Evolutionary conservation across 2,113 vertebrate species (phyloP).

Genomic region (Entomyzon cyanotis): DNA sequence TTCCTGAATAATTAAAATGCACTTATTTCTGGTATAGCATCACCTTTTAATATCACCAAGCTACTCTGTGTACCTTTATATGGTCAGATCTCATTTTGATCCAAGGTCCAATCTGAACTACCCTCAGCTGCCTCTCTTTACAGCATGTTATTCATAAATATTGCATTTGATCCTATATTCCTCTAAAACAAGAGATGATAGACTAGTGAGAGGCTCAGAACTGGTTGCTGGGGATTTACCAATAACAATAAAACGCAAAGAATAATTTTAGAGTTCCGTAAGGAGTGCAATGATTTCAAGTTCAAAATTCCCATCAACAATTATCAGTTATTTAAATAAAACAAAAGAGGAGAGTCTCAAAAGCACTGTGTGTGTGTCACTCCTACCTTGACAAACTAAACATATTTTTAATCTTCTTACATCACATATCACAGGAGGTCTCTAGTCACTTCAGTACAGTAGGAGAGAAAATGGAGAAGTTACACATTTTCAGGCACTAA

Average conservation of each 20-base stretch:
- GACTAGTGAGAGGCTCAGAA: not conserved
- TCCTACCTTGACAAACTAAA: conserved; percentile 34
- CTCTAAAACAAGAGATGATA: not conserved
- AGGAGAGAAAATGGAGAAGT: not conserved
- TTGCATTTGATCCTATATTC: not conserved
- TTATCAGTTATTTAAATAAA: conserved; percentile 51
- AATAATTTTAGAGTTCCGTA: conserved; percentile 1
- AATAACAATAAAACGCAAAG: conserved; percentile 23
- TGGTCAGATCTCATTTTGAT: not conserved
- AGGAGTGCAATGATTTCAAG: not conserved
- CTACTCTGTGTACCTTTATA: not conserved
- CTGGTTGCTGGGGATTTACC: conserved; percentile 17
- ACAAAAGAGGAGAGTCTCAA: conserved; percentile 25
- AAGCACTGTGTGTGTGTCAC: conserved; percentile 31
- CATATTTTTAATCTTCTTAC: conserved; percentile 40
- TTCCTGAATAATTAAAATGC: not conserved
- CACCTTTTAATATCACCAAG: not conserved
- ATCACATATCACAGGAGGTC: conserved; percentile 42
- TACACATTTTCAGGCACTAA: conserved; percentile 55
- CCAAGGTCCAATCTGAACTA: conserved; percentile 1
- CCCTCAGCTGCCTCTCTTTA: not conserved
- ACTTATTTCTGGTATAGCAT: not conserved
- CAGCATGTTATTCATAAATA: conserved; percentile 13
- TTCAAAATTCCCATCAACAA: conserved; percentile 23
- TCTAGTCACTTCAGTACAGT: not conserved